Conservation (phyloP, 2,113 vertebrate species). For the Corynorhinus townsendii region DNA sequence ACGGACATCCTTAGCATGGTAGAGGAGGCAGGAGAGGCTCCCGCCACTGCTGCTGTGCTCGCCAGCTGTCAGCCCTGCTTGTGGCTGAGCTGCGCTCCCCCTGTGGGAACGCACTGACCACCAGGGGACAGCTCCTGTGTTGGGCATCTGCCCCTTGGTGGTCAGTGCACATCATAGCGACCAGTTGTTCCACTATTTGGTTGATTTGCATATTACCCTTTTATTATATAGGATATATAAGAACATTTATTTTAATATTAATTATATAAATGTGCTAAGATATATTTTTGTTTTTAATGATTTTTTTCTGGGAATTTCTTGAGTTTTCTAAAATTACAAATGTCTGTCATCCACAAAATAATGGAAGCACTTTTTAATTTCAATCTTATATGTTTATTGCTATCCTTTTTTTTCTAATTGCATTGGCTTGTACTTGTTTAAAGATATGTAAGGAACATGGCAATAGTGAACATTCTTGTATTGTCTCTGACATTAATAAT, state of each 20-base stretch:
- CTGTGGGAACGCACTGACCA: too few species aligned
- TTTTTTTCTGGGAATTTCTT: constrained; percentile 19
- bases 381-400: not conserved
- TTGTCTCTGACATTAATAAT: constrained; percentile 3
- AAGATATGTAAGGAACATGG: constrained; percentile 8
- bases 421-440: not conserved
- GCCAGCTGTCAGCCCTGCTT: too few species aligned
- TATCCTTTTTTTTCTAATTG: not conserved
- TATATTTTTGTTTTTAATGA: not conserved
- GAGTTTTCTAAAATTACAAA: constrained; percentile 42
- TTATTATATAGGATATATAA: not conserved
- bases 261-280: constrained; percentile 15
- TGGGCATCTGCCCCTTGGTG: too few species aligned
- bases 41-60: too few species aligned
- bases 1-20: too few species aligned
- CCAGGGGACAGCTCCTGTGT: too few species aligned
- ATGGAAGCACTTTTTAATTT: constrained; percentile 39
- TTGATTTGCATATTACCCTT: too few species aligned
- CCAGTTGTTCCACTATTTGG: too few species aligned
- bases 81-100: too few species aligned
- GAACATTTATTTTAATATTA: not conserved
- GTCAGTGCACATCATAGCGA: too few species aligned
- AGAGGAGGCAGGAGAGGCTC: too few species aligned
- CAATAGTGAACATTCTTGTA: not conserved
- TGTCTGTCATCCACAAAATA: constrained; percentile 15